Base-by-base conservation (phyloP, 2,113 vertebrate species). In the Xiphias gladius region DNA sequence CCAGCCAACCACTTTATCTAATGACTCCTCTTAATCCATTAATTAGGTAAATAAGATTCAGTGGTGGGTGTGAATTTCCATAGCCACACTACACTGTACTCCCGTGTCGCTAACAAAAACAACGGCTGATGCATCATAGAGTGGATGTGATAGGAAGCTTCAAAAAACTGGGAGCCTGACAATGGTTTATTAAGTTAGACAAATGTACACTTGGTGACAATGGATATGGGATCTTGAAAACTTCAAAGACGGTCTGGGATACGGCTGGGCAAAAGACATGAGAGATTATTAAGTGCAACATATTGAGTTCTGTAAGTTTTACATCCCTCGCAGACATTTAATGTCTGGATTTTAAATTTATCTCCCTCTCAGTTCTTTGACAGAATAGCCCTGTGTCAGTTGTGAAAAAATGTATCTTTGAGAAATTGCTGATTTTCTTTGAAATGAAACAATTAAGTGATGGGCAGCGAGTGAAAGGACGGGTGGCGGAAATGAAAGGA, bases 21-120 rank as follows among this genome's bases (percentile, higher is more conserved):
- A 91, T 84, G 81, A 82, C 62, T 79, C 68, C 87, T 82, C 57
- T 73, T 89, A 65, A 89, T 77, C 79, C 65, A 73, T 78, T 87
- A 82, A 86, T 77, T 78, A 58, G n/a, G 30, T 72, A 62, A 78
- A 37, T 50, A 76, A 26, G 57, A 83, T 58, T 58, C 41, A 67
- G n/a, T 17, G 14, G 87, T 86, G 76, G 88, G 84, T 76, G 84
- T 70, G 46, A 39, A 87, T 89, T 79, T 80, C 48, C 80, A 85
- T 91, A 77, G 26, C 8, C 50, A 67, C 26, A 41, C 32, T 7
- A 32, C 17, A 2, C 19, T 30, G 24, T 26, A 19, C 50, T 59
- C 19, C 35, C 7, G 2, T 66, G 8, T 59, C 46, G 59, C 32
- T 55, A 1, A 66, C 9, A 16, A 70, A 67, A 86, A 68, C 50